Conservation (phyloP, 1,140 invertebrate genomes). For the Cotesia glomerata region DNA sequence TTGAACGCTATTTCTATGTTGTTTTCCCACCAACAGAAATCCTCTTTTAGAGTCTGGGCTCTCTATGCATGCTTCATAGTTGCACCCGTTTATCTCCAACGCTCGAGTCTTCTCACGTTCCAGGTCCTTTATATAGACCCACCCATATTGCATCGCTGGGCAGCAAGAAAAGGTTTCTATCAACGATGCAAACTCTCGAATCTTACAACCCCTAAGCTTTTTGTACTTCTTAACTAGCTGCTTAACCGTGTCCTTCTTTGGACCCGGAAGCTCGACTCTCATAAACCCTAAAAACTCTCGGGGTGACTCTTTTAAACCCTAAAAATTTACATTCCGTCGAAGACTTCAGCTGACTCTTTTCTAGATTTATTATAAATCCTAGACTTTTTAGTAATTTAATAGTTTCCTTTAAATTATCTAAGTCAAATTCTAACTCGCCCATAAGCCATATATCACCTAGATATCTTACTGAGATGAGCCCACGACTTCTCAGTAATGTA, state of each 20-base stretch:
- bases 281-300: neutral
- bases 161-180: neutral
- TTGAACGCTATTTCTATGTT: slow-evolving; percentile 21
- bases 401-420: neutral
- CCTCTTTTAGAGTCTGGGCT: neutral
- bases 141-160: neutral
- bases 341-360: neutral
- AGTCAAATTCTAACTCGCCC: neutral
- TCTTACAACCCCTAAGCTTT: slow-evolving; percentile 14
- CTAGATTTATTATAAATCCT: slow-evolving; percentile 18
- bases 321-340: neutral
- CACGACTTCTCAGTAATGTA: neutral
- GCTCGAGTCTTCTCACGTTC: neutral
- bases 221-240: slow-evolving; percentile 9
- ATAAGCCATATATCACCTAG: neutral
- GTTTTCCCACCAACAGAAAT: slow-evolving; percentile 38
- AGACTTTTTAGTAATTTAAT: neutral
- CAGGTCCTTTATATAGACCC: slow-evolving; percentile 1
- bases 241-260: neutral
- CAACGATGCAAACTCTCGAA: neutral
- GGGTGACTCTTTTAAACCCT: no score
- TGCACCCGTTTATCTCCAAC: neutral
- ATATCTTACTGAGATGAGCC: neutral
- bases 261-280: neutral
- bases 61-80: neutral